Percentiles rank a stretch among this genome's conserved stretches.
phyloP scores from a whole-genome alignment of 1,140 invertebrate species.

The Acromyrmex charruanus region DNA sequence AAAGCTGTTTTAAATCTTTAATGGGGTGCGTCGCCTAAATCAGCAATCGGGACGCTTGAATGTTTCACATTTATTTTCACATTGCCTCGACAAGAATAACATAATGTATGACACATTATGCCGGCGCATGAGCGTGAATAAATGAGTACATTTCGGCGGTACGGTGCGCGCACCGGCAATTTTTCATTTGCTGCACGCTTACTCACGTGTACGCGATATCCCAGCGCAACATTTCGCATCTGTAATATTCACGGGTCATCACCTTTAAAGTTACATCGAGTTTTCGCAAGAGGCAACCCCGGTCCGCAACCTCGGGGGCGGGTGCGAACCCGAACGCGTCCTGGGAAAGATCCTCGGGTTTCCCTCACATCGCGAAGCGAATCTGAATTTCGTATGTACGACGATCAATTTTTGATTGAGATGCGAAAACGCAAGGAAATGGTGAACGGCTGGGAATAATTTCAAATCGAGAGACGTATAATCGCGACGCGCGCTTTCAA shows the following conservation, averaged over 20 bases:
- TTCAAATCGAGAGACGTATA: slow-evolving; percentile 1
- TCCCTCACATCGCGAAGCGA: background rate
- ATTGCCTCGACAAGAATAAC: slow-evolving; percentile 24
- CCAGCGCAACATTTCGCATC: slow-evolving; percentile 34
- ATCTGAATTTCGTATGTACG: slow-evolving; percentile 19
- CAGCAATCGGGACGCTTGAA: slow-evolving; percentile 27
- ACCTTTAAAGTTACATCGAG: slow-evolving; percentile 59
- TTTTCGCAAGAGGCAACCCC: slow-evolving; percentile 37
- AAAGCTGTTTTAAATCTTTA: background rate
- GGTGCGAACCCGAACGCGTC: no score
- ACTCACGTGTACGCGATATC: background rate
- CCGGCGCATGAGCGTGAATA: slow-evolving; percentile 29
- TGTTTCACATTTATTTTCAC: slow-evolving; percentile 44
- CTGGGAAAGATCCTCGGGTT: no score
- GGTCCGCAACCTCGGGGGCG: background rate
- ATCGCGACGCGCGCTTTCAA: slow-evolving; percentile 15
- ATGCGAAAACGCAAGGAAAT: background rate
- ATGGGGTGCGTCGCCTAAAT: background rate
- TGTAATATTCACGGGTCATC: slow-evolving; percentile 71
- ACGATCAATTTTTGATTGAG: background rate
- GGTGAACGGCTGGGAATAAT: background rate
- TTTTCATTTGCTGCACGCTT: slow-evolving; percentile 23
- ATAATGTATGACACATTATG: slow-evolving; percentile 32
- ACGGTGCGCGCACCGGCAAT: slow-evolving; percentile 11
- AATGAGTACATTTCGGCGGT: slow-evolving; percentile 39